Evolutionary conservation across 1,140 invertebrate species (phyloP).

Genomic region (Tetramorium alpestre): DNA sequence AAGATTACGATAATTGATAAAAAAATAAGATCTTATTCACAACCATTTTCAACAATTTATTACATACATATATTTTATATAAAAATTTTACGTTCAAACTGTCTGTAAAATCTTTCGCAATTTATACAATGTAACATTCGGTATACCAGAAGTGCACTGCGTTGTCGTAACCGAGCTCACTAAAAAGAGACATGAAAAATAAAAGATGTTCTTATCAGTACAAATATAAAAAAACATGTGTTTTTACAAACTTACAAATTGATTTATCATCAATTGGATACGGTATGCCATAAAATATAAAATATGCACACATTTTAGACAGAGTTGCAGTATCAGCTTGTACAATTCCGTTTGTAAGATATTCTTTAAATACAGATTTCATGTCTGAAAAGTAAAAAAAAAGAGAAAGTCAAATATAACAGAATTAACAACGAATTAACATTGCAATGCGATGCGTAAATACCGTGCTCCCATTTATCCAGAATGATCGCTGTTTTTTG

Average conservation of each 20-base stretch:
- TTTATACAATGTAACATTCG: slow-evolving; percentile 75
- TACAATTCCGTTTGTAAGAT: slow-evolving; percentile 80
- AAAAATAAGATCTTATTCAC: not conserved
- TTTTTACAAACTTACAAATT: slow-evolving; percentile 73
- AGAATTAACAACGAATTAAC: not conserved
- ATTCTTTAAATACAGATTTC: slow-evolving; percentile 83
- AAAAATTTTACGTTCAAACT: slow-evolving; percentile 25
- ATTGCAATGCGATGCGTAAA: slow-evolving; percentile 30
- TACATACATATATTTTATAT: not conserved
- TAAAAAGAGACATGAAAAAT: slow-evolving; percentile 68
- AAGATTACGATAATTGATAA: not conserved
- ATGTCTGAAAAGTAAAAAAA: slow-evolving; percentile 77
- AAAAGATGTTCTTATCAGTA: slow-evolving; percentile 39
- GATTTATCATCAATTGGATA: slow-evolving; percentile 73
- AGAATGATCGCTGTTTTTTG: slow-evolving; percentile 86
- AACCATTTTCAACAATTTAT: not conserved
- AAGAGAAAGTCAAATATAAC: not conserved
- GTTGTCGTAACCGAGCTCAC: slow-evolving; percentile 71
- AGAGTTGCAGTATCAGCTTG: slow-evolving; percentile 77
- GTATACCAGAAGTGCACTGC: slow-evolving; percentile 62
- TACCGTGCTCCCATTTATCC: slow-evolving; percentile 86
- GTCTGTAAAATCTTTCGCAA: slow-evolving; percentile 74
- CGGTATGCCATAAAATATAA: slow-evolving; percentile 88
- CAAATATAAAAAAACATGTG: not conserved
- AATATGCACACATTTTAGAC: slow-evolving; percentile 86